Evolutionary conservation across 2,113 vertebrate genomes (phyloP).

Genomic region (Clarias gariepinus): DNA sequence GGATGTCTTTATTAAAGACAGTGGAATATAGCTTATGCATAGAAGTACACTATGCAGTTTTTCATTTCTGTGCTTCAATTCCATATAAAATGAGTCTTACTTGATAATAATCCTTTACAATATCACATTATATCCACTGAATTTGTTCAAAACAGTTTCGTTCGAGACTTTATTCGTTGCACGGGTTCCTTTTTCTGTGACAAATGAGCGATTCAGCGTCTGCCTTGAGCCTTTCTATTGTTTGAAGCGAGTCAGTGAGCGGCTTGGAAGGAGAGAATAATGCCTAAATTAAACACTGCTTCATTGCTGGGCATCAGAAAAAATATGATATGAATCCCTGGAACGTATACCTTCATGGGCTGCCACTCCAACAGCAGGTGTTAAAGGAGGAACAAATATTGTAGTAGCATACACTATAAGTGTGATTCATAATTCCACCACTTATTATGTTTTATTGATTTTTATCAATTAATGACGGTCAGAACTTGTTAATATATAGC

Average conservation of each 20-base stretch:
- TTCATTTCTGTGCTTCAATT: background rate
- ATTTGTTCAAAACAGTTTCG: background rate
- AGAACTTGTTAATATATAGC: no score
- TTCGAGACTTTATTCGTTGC: background rate
- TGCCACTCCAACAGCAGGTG: background rate
- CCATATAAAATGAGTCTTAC: background rate
- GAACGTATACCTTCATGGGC: background rate
- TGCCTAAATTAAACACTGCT: slow-evolving; percentile 7
- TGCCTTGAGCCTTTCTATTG: background rate
- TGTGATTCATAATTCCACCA: background rate
- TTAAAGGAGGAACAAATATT: background rate
- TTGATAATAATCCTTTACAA: background rate
- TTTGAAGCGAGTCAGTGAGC: background rate
- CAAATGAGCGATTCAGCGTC: background rate
- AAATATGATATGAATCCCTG: background rate
- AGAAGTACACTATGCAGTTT: background rate
- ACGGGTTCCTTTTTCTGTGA: background rate
- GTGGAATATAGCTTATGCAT: background rate
- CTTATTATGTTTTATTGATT: background rate
- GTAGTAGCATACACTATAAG: background rate
- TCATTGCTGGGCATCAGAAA: background rate
- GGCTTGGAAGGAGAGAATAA: background rate
- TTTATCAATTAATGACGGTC: no score
- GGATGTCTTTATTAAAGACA: background rate
- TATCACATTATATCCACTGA: background rate